Evolutionary conservation across 2,797 vertebrate genomes (phyloP), one percentile per base, ranked within the genome.

Genomic region (Balearica regulorum): DNA sequence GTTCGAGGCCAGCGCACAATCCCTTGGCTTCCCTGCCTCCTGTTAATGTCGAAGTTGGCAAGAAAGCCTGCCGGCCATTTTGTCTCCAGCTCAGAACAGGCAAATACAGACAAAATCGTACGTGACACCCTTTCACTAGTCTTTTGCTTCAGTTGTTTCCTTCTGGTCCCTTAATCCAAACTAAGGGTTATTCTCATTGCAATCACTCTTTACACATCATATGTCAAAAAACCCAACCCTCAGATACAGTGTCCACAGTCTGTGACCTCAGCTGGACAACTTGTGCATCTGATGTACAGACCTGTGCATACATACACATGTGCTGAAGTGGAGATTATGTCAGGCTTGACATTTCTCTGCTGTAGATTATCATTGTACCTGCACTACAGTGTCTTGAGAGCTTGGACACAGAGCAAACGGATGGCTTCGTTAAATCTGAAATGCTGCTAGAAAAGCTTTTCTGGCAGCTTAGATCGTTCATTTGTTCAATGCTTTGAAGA

Each of bases 1-100:
- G n/a, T 51, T 24, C 0, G 0, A 93, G 78, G n/a, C 60, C 3
- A 0, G 55, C 57, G 48, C 0, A 0, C 68, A 43, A 65, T 22
- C 49, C 4, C 8, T 77, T 49, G 68, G 64, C 66, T 89, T 92
- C 53, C 1, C 6, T 33, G 68, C 26, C 60, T 93, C 64, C 64
- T 76, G 24, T 20, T 77, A 62, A 49, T 22, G 48, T 31, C 3
- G 3, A 53, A 68, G 58, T 14, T 87, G 75, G 65, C 77, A 77
- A 73, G 70, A 82, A 79, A 75, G 43, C 55, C 54, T 71, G 66
- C 37, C 69, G 90, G 62, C n/a, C 81, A 48, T 80, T 85, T 80
- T 73, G 73, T 70, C 57, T 83, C 70, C 43, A 53, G 58, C 44
- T 94, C 37, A 24, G 12, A 93, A 66, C 29, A 79, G 55, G 37